phyloP scores from a whole-genome alignment of 2,113 vertebrate species.

The Corydoras sp. region DNA sequence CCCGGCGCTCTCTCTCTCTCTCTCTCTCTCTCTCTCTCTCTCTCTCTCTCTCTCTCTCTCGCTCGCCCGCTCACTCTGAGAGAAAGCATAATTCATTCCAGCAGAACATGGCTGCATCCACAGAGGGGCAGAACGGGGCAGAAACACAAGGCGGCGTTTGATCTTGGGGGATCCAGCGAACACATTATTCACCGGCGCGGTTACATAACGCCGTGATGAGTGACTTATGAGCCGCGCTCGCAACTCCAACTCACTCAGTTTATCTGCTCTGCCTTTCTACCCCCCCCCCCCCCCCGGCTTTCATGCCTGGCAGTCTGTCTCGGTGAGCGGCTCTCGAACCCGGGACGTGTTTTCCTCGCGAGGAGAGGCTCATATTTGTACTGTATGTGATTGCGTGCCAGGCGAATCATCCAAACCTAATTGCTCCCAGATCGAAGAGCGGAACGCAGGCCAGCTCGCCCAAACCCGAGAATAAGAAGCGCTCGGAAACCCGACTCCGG shows the following conservation, averaged over 20 bases:
- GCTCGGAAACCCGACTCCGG: neutral
- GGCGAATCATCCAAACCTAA: slow-evolving; percentile 28
- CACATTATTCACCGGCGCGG: slow-evolving; percentile 34
- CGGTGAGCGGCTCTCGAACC: slow-evolving; percentile 2
- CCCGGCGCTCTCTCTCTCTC: too few relatives aligned
- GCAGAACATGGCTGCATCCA: neutral
- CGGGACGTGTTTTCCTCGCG: slow-evolving; percentile 18
- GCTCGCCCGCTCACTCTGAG: too few relatives aligned
- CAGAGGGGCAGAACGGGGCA: neutral
- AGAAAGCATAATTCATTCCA: neutral
- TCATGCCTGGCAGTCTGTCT: neutral
- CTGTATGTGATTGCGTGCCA: slow-evolving; percentile 35
- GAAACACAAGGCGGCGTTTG: slow-evolving; percentile 23
- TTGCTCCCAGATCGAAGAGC: slow-evolving; percentile 37
- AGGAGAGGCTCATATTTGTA: slow-evolving; percentile 35
- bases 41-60: too few relatives aligned
- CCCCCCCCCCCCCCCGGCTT: neutral
- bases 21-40: too few relatives aligned
- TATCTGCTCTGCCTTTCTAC: neutral
- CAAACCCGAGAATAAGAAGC: neutral
- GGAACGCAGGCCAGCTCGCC: slow-evolving; percentile 15
- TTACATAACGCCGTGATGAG: slow-evolving; percentile 32
- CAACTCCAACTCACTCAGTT: slow-evolving; percentile 3
- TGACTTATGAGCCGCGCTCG: slow-evolving; percentile 19
- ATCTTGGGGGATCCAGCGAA: slow-evolving; percentile 29